Percentiles rank a stretch among this genome's conserved stretches.
These are phyloP conservation scores for Coenonympha glycerion DNA, from an alignment of 2,888 invertebrate genomes.

Conservation along the genomic window DNA sequence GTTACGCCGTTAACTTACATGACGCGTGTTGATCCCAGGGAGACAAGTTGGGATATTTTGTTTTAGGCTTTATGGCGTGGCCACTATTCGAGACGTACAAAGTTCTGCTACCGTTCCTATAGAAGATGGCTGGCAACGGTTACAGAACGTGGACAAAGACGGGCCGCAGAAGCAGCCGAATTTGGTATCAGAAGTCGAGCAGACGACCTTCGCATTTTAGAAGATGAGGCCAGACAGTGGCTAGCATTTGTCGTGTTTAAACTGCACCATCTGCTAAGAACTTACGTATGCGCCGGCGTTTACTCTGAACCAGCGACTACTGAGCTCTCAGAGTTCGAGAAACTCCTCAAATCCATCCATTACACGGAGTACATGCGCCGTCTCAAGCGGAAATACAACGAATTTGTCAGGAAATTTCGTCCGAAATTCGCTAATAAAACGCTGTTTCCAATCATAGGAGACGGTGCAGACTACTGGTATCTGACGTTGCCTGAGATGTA, in stretches of 20 bases:
- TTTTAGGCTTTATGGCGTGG: conserved; percentile 62
- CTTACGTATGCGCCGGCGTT: conserved; percentile 55
- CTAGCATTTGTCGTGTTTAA: conserved; percentile 67
- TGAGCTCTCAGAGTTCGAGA: conserved; percentile 62
- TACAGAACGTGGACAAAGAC: conserved; percentile 54
- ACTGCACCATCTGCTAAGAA: conserved; percentile 63
- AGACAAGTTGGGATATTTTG: no score
- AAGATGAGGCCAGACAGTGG: conserved; percentile 66
- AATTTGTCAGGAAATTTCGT: conserved; percentile 62
- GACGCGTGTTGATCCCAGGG: no score
- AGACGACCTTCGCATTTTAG: conserved; percentile 58
- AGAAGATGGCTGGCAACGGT: conserved; percentile 59
- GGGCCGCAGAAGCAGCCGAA: conserved; percentile 60
- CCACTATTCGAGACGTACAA: conserved; percentile 55
- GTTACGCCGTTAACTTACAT: no score
- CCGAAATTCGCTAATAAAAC: conserved; percentile 62
- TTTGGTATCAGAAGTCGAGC: conserved; percentile 59
- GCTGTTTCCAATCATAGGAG: conserved; percentile 65
- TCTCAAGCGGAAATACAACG: conserved; percentile 58
- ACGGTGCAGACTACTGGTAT: conserved; percentile 69
- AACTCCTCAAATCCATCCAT: conserved; percentile 59
- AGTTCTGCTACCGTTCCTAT: conserved; percentile 61
- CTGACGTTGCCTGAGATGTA: conserved; percentile 70
- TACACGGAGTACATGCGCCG: conserved; percentile 65
- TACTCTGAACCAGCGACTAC: conserved; percentile 52